Percentiles rank a stretch among this genome's conserved stretches.
Conservation (phyloP, 1,140 invertebrate species). For the Drosophila athabasca region DNA sequence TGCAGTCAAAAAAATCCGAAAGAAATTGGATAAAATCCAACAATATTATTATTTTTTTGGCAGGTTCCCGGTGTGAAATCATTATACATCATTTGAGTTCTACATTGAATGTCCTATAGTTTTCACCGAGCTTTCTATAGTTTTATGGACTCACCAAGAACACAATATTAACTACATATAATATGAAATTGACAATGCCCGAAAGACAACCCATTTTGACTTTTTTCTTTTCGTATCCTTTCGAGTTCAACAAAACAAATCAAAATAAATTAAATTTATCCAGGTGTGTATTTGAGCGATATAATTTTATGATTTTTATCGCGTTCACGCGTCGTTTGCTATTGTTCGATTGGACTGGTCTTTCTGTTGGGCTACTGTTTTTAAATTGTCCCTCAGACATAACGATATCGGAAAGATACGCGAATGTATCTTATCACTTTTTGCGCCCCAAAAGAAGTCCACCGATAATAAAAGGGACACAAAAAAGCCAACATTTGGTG, state of each 20-base stretch:
- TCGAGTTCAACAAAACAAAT: slow-evolving; percentile 3
- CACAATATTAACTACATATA: slow-evolving; percentile 66
- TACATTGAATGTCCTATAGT: no score
- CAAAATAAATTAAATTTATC: slow-evolving; percentile 5
- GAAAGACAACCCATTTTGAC: slow-evolving; percentile 68
- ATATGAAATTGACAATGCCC: slow-evolving; percentile 63
- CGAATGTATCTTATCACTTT: slow-evolving; percentile 25
- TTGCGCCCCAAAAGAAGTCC: slow-evolving; percentile 22
- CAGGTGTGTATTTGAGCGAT: slow-evolving; percentile 1
- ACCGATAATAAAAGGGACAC: slow-evolving; percentile 27
- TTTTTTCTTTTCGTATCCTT: slow-evolving; percentile 4
- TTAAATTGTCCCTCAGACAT: slow-evolving; percentile 45
- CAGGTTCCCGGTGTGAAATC: no score
- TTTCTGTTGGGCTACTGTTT: slow-evolving; percentile 42
- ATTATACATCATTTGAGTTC: no score
- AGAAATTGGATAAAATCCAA: no score
- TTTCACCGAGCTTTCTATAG: no score
- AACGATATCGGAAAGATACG: slow-evolving; percentile 32
- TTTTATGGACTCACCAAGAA: slow-evolving; percentile 64
- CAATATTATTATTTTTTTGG: no score
- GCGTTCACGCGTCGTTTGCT: slow-evolving; percentile 69
- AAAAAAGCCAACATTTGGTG: slow-evolving; percentile 5
- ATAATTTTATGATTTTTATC: slow-evolving; percentile 45
- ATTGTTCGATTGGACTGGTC: slow-evolving; percentile 64
- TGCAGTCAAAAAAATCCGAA: no score